Percentiles rank a stretch among this genome's conserved stretches.
phyloP scores from a whole-genome alignment of 2,797 vertebrate species.

The Enteromius thamalakanensis region DNA sequence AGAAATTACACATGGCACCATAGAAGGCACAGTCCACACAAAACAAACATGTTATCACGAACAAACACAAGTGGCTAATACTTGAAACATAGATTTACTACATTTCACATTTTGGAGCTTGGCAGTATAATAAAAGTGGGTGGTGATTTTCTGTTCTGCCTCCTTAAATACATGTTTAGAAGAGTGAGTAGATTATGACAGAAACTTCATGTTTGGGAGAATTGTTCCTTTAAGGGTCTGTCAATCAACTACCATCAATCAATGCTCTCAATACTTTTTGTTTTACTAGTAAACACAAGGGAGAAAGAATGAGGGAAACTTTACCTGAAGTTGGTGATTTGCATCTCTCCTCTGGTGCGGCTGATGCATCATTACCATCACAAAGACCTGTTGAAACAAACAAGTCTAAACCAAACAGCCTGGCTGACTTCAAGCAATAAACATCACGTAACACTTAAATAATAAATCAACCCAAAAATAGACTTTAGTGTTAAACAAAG shows the following conservation, averaged over 20 bases:
- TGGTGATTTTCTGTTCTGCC: conserved; percentile 14
- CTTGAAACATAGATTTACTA: background rate
- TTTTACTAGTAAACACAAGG: background rate
- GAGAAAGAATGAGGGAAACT: background rate
- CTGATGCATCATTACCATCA: conserved; percentile 87
- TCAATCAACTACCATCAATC: conserved; percentile 1
- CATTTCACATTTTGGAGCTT: background rate
- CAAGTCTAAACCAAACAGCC: conserved; percentile 21
- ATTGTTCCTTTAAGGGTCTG: background rate
- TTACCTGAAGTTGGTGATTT: conserved; percentile 98
- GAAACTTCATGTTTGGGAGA: background rate
- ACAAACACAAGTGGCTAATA: background rate
- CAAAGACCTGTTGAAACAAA: conserved; percentile 79
- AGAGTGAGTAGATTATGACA: background rate
- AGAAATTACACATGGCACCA: background rate
- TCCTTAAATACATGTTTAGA: background rate
- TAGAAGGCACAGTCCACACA: background rate
- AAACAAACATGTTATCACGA: background rate
- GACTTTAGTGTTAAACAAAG: conserved; percentile 26
- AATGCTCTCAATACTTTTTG: background rate
- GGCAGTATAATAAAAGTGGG: background rate
- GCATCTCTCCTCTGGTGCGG: conserved; percentile 90
- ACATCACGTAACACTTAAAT: conserved; percentile 10
- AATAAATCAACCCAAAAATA: background rate
- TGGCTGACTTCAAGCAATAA: background rate